Percentiles rank a stretch among this genome's conserved stretches.
phyloP scores from a whole-genome alignment of 2,113 vertebrate species.

The Arizona elegans region DNA sequence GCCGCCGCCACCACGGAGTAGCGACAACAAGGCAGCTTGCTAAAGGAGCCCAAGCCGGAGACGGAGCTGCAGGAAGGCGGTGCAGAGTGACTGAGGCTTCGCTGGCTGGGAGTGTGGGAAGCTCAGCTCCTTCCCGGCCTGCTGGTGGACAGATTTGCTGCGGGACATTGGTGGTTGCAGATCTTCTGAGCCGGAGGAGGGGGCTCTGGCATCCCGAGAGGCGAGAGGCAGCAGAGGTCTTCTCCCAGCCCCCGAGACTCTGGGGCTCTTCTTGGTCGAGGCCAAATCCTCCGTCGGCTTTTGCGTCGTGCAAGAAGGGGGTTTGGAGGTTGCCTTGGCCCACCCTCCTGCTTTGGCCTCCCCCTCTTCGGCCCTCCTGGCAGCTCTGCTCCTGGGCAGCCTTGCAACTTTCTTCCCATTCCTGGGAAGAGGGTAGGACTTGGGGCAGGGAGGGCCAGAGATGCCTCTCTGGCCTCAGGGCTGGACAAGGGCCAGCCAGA shows the following conservation, averaged over 20 bases:
- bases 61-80: conserved; percentile 34
- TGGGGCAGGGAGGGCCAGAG: conserved; percentile 68
- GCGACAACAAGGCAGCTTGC: background rate
- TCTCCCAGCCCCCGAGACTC: background rate
- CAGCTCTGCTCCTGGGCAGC: conserved; percentile 56
- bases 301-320: conserved; percentile 53
- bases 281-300: conserved; percentile 22
- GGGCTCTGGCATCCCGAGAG: conserved; percentile 20
- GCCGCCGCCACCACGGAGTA: no score
- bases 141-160: background rate
- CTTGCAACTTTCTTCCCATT: background rate
- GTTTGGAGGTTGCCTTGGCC: conserved; percentile 18
- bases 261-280: conserved; percentile 8
- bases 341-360: background rate
- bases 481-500: conserved; percentile 73
- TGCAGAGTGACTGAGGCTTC: conserved; percentile 16
- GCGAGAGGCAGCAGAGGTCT: background rate
- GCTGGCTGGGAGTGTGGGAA: background rate
- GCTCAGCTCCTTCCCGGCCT: background rate
- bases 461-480: conserved; percentile 75
- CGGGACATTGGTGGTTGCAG: background rate
- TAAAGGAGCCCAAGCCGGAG: conserved; percentile 27
- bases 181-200: background rate
- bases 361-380: background rate
- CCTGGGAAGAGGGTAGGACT: background rate